Evolutionary conservation across 2,797 vertebrate species (phyloP).

Genomic region (Dermochelys coriacea): DNA sequence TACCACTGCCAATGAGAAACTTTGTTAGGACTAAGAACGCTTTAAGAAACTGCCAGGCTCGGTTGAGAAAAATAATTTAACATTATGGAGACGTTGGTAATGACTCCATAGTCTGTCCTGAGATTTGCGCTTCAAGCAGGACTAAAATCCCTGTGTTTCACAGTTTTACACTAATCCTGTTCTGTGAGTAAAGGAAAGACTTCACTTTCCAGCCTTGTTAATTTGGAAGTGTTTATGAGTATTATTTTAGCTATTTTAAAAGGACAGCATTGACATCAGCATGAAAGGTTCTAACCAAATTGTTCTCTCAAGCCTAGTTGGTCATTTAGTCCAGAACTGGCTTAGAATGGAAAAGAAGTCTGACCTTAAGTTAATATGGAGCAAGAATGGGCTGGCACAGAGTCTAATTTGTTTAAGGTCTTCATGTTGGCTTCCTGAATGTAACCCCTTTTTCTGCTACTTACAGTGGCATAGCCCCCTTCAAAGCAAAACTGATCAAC

Average conservation of each 20-base stretch:
- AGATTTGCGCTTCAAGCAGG: background rate
- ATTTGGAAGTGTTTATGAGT: conserved; percentile 56
- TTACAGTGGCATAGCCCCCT: conserved; percentile 25
- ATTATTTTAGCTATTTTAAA: conserved; percentile 68
- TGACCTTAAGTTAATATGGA: conserved; percentile 54
- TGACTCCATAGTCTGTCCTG: background rate
- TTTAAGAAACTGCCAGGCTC: background rate
- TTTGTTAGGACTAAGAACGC: background rate
- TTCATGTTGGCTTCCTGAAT: conserved; percentile 35
- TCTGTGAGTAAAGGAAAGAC: conserved; percentile 49
- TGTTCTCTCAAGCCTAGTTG: conserved; percentile 53
- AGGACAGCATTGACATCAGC: conserved; percentile 51
- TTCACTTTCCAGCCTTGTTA: conserved; percentile 53
- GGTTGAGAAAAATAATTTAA: background rate
- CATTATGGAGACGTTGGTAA: background rate
- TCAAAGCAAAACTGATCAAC: background rate
- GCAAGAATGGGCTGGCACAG: conserved; percentile 52
- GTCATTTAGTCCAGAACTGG: conserved; percentile 67
- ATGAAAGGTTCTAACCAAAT: conserved; percentile 41
- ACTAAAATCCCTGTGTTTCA: conserved; percentile 2
- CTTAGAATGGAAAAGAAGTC: conserved; percentile 53
- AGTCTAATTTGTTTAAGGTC: conserved; percentile 50
- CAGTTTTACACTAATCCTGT: conserved; percentile 29
- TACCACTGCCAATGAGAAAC: conserved; percentile 2
- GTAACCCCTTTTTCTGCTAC: conserved; percentile 26